A percentile compares a stretch with the other conserved stretches of the same genome.
phyloP scores from a whole-genome alignment of 1,140 invertebrate genomes.

The Psilanteris sp. region DNA sequence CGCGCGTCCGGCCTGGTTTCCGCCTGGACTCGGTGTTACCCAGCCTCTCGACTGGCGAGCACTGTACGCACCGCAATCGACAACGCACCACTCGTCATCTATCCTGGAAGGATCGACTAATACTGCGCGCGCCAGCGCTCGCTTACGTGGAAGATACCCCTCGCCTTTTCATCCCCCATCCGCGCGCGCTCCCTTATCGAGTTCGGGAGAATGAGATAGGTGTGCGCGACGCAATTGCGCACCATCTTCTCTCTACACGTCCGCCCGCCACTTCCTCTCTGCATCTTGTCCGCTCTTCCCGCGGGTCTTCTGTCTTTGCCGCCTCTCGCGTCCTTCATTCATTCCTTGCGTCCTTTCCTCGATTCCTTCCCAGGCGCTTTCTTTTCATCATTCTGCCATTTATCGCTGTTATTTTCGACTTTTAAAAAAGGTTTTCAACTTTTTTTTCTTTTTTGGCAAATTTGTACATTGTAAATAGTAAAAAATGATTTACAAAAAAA shows the following conservation, averaged over 20 bases:
- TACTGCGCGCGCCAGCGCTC: slow-evolving; percentile 72
- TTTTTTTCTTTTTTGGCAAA: too few species aligned
- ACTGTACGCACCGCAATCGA: slow-evolving; percentile 57
- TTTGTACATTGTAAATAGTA: too few species aligned
- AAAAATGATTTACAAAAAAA: too few species aligned
- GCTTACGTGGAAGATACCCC: slow-evolving; percentile 55
- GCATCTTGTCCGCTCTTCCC: slow-evolving; percentile 15
- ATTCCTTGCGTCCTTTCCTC: slow-evolving; percentile 5
- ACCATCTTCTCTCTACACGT: slow-evolving; percentile 40
- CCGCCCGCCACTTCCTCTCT: slow-evolving; percentile 27
- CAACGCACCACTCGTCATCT: slow-evolving; percentile 64
- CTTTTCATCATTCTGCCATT: slow-evolving; percentile 22
- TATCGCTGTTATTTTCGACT: background rate
- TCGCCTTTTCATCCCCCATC: slow-evolving; percentile 23
- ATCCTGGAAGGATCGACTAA: slow-evolving; percentile 72
- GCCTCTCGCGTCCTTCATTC: slow-evolving; percentile 7
- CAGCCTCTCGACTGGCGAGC: slow-evolving; percentile 39
- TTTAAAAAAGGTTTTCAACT: too few species aligned
- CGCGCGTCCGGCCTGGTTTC: slow-evolving; percentile 4
- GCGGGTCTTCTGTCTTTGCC: background rate
- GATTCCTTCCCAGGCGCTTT: background rate
- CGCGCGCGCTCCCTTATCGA: slow-evolving; percentile 40
- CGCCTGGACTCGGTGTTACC: slow-evolving; percentile 23
- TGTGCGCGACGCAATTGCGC: slow-evolving; percentile 63
- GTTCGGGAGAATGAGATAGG: slow-evolving; percentile 78